Evolutionary conservation across 1,140 invertebrate species (phyloP).

Genomic region (Camponotus floridanus): DNA sequence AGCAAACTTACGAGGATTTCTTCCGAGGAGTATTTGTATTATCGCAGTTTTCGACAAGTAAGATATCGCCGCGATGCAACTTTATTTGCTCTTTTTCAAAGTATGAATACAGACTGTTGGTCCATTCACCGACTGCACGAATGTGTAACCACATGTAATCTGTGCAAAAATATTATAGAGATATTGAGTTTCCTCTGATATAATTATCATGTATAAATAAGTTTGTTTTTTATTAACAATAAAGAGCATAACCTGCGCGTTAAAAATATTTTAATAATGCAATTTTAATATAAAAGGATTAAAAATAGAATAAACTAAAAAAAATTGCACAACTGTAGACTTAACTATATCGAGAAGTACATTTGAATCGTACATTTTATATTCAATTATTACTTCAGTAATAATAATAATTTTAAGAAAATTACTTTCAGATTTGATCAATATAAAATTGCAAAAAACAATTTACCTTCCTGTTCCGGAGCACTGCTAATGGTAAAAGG

Average conservation of each 20-base stretch:
- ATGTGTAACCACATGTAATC: slow-evolving; percentile 98
- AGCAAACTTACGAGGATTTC: slow-evolving; percentile 76
- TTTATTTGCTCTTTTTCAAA: slow-evolving; percentile 94
- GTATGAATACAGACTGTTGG: slow-evolving; percentile 95
- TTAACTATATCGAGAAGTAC: background rate
- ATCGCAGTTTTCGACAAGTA: slow-evolving; percentile 77
- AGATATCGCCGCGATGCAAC: slow-evolving; percentile 88
- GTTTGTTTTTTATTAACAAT: slow-evolving; percentile 1
- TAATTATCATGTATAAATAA: background rate
- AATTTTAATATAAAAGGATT: background rate
- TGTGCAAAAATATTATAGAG: slow-evolving; percentile 79
- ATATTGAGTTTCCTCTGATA: background rate
- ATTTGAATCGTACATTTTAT: background rate
- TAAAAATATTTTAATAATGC: background rate
- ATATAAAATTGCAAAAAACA: background rate
- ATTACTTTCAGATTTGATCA: no score
- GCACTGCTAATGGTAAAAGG: slow-evolving; percentile 98
- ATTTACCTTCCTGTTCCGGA: slow-evolving; percentile 95
- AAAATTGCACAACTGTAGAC: background rate
- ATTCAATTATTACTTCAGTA: background rate
- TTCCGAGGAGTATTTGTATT: background rate
- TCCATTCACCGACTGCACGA: slow-evolving; percentile 97
- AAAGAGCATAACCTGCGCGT: background rate
- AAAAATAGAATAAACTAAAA: background rate
- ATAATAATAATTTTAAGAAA: background rate